Conservation (phyloP, 2,113 vertebrate species). For the Peromyscus maniculatus region DNA sequence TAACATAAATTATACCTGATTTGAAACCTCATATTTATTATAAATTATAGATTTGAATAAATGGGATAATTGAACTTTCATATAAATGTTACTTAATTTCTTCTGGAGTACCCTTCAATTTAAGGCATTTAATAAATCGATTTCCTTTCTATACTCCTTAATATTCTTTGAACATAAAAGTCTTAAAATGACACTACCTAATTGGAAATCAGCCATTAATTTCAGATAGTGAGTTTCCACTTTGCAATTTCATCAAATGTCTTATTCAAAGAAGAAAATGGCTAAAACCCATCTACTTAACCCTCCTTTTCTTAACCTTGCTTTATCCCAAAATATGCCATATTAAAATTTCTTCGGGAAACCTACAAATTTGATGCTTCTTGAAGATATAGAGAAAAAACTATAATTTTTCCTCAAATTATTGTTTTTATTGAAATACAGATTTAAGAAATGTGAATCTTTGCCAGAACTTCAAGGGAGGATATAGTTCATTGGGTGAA, state of each 20-base stretch:
- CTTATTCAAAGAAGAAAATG: conserved; percentile 26
- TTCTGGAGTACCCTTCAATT: neutral
- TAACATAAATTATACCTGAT: neutral
- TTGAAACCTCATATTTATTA: neutral
- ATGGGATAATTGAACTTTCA: neutral
- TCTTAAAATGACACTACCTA: neutral
- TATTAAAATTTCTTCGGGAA: conserved; percentile 20
- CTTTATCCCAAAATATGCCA: neutral
- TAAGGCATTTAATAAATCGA: neutral
- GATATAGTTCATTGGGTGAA: conserved; percentile 30
- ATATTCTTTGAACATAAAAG: conserved; percentile 45
- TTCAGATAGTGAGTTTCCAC: conserved; percentile 58
- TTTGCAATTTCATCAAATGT: conserved; percentile 78
- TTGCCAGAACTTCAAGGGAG: conserved; percentile 19
- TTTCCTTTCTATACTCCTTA: conserved; percentile 43
- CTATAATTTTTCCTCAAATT: neutral
- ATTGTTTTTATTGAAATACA: conserved; percentile 52
- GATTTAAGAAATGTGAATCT: conserved; percentile 59
- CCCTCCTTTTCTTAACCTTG: conserved; percentile 49
- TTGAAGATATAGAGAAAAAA: conserved; percentile 6
- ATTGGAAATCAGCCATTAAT: conserved; percentile 70
- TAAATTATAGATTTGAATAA: neutral
- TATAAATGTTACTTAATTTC: neutral
- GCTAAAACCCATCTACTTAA: conserved; percentile 42
- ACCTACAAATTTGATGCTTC: neutral